Evolutionary conservation across 2,888 invertebrate genomes (phyloP).

Genomic region (Agonopterix subpropinquella): DNA sequence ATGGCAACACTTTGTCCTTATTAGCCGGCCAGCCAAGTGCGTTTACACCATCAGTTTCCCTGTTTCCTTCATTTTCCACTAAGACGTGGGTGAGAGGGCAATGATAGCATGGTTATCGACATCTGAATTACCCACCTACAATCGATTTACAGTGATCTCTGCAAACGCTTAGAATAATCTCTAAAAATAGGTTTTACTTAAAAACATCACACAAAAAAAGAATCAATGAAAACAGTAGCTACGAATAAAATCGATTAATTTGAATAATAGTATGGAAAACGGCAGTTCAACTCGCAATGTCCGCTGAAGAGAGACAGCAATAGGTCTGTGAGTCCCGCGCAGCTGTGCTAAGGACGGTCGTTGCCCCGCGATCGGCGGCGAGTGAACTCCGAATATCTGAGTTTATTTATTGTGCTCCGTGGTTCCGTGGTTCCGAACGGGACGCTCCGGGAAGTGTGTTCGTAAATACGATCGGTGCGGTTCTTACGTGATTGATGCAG

Average conservation of each 20-base stretch:
- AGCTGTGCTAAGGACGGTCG: constrained; percentile 73
- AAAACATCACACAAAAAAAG: no score
- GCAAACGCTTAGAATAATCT: no score
- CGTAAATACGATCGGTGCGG: constrained; percentile 9
- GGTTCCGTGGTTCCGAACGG: constrained; percentile 7
- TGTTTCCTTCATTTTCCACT: constrained; percentile 35
- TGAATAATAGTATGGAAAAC: constrained; percentile 38
- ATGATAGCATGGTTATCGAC: constrained; percentile 4
- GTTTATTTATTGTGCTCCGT: constrained; percentile 22
- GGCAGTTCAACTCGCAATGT: constrained; percentile 37
- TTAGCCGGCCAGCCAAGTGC: constrained; percentile 5
- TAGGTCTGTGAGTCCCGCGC: constrained; percentile 50
- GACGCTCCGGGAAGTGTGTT: background rate
- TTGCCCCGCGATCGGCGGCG: constrained; percentile 67
- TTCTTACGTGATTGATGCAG: constrained; percentile 15
- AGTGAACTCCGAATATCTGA: constrained; percentile 72
- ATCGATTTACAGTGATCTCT: no score
- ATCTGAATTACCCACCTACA: background rate
- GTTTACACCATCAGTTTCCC: constrained; percentile 15
- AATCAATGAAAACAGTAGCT: background rate
- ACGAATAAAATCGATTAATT: constrained; percentile 20
- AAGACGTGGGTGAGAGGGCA: constrained; percentile 8
- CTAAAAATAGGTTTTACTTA: no score
- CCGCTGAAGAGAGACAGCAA: constrained; percentile 50
- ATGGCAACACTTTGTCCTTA: no score